These are phyloP conservation scores for Achatina immaculata DNA, from an alignment of 1,140 invertebrate genomes.

Conservation along the genomic window DNA sequence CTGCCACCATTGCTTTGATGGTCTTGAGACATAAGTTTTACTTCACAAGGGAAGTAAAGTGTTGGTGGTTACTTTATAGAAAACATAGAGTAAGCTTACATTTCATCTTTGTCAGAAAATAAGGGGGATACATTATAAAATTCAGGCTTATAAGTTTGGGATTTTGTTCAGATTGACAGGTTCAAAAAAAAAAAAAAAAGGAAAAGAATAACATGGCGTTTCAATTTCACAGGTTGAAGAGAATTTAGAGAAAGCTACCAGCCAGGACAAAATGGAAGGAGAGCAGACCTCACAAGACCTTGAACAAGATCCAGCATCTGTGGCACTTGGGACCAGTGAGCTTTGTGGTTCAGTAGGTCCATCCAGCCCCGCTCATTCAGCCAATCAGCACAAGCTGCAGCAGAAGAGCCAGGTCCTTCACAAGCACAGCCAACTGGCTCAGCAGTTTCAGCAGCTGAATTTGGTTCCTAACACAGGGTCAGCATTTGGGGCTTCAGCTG, in stretches of 20 bases:
- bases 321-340: neutral
- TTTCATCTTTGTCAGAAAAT: too few species aligned
- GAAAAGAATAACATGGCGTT: neutral
- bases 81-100: too few species aligned
- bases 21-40: too few species aligned
- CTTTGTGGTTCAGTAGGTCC: neutral
- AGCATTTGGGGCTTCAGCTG: neutral
- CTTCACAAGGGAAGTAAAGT: too few species aligned
- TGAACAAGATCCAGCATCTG: neutral
- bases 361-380: neutral
- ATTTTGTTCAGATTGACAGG: too few species aligned
- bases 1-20: too few species aligned
- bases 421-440: constrained; percentile 81
- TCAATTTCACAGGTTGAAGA: constrained; percentile 14
- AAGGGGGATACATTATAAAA: too few species aligned
- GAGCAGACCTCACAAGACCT: neutral
- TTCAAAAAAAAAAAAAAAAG: too few species aligned
- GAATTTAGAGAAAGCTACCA: constrained; percentile 18
- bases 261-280: constrained; percentile 10
- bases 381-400: constrained; percentile 78
- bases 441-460: constrained; percentile 63
- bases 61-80: too few species aligned
- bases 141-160: too few species aligned
- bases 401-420: constrained; percentile 85
- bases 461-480: constrained; percentile 27